Conservation (phyloP, 2,797 vertebrate species). For the Kryptolebias ocellatus region DNA sequence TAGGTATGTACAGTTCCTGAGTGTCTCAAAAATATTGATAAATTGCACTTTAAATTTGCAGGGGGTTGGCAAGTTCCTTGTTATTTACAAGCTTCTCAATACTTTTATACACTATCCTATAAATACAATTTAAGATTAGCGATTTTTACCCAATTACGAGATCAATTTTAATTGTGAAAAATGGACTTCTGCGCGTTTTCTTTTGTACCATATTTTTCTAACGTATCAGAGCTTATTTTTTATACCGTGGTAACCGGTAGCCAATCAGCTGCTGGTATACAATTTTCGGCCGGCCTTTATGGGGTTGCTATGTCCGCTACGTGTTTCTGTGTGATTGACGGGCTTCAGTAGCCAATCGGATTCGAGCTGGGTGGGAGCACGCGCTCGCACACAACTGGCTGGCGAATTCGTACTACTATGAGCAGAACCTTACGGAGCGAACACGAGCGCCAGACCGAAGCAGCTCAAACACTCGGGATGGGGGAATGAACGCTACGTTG, state of each 20-base stretch:
- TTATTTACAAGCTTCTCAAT: not conserved
- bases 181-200: not conserved
- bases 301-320: constrained; percentile 82
- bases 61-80: too few species aligned
- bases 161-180: not conserved
- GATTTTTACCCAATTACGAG: not conserved
- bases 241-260: not conserved
- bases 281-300: constrained; percentile 49
- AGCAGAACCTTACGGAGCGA: constrained; percentile 54
- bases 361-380: constrained; percentile 51
- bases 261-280: constrained; percentile 52
- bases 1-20: too few species aligned
- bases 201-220: not conserved
- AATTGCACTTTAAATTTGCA: too few species aligned
- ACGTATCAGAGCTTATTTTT: not conserved
- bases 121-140: not conserved
- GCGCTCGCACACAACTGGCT: constrained; percentile 58
- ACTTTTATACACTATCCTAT: not conserved
- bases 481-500: constrained; percentile 59
- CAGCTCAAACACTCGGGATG: constrained; percentile 31
- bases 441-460: constrained; percentile 18
- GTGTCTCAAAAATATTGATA: too few species aligned
- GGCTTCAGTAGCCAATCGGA: constrained; percentile 57
- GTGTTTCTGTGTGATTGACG: constrained; percentile 51
- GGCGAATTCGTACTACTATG: constrained; percentile 67